These are phyloP conservation scores for Marronus borbonicus DNA, from an alignment of 2,888 invertebrate genomes.

Conservation along the genomic window DNA sequence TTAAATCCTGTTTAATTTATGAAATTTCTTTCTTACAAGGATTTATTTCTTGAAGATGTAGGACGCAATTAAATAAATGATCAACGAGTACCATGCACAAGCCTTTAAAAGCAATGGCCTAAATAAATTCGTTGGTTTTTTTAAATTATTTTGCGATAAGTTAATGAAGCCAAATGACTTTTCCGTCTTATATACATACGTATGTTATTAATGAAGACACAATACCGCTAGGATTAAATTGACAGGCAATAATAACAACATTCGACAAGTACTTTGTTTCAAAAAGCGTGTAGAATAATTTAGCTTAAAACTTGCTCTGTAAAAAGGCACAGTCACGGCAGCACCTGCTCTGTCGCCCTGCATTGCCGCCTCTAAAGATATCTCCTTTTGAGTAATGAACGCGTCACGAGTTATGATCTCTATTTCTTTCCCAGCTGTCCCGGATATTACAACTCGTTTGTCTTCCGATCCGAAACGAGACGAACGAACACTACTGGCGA, in stretches of 20 bases:
- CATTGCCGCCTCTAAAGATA: conserved; percentile 9
- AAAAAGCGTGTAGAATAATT: conserved; percentile 11
- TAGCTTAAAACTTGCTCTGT: background rate
- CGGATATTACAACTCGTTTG: conserved; percentile 70
- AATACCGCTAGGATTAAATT: background rate
- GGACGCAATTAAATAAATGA: too few species aligned
- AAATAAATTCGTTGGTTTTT: too few species aligned
- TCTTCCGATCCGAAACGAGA: conserved; percentile 61
- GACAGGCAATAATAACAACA: background rate
- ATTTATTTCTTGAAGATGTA: too few species aligned
- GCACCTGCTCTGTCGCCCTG: conserved; percentile 23
- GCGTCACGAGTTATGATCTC: conserved; percentile 68
- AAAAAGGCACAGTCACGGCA: background rate
- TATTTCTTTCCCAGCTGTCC: conserved; percentile 66
- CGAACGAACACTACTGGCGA: conserved; percentile 47
- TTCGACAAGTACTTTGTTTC: conserved; percentile 14
- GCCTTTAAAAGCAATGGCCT: too few species aligned
- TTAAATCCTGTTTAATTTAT: too few species aligned
- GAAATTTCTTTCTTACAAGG: too few species aligned
- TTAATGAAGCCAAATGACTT: too few species aligned
- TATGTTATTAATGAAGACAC: too few species aligned
- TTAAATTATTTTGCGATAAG: too few species aligned
- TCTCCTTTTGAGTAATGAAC: conserved; percentile 65
- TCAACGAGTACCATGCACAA: too few species aligned
- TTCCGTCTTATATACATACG: too few species aligned